phyloP scores from a whole-genome alignment of 2,797 vertebrate species.

The Ara ararauna region DNA sequence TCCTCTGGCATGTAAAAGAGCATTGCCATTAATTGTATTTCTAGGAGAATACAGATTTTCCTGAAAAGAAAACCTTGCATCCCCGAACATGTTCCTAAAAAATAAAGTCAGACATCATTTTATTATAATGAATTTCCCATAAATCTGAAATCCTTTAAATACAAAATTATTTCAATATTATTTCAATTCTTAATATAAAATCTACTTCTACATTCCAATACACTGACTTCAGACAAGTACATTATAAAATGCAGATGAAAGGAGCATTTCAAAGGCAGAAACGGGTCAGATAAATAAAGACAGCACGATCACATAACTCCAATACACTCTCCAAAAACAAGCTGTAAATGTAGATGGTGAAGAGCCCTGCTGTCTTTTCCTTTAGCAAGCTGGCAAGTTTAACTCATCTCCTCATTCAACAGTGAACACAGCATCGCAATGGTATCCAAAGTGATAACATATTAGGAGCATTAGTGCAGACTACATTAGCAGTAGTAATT shows the following conservation, averaged over 20 bases:
- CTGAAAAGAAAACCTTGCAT: background rate
- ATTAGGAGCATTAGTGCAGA: background rate
- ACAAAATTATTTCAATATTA: background rate
- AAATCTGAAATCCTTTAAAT: constrained; percentile 1
- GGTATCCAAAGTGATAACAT: background rate
- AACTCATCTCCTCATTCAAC: background rate
- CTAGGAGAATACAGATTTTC: background rate
- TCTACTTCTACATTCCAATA: background rate
- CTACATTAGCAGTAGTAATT: background rate
- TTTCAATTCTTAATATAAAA: background rate
- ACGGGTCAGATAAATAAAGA: background rate
- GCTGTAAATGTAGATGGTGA: background rate
- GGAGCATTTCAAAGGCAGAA: background rate
- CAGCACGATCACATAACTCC: background rate
- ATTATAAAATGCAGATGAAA: constrained; percentile 11
- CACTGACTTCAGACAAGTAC: background rate
- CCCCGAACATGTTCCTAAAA: background rate
- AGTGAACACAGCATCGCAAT: background rate
- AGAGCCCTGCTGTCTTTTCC: background rate
- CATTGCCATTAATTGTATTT: background rate
- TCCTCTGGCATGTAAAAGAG: background rate
- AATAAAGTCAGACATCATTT: background rate
- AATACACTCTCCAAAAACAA: background rate
- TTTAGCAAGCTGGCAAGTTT: background rate
- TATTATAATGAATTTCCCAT: background rate